Evolutionary conservation across 2,888 invertebrate genomes (phyloP), one percentile per base, ranked within the genome.

Genomic region (Leptarthrus brevirostris): DNA sequence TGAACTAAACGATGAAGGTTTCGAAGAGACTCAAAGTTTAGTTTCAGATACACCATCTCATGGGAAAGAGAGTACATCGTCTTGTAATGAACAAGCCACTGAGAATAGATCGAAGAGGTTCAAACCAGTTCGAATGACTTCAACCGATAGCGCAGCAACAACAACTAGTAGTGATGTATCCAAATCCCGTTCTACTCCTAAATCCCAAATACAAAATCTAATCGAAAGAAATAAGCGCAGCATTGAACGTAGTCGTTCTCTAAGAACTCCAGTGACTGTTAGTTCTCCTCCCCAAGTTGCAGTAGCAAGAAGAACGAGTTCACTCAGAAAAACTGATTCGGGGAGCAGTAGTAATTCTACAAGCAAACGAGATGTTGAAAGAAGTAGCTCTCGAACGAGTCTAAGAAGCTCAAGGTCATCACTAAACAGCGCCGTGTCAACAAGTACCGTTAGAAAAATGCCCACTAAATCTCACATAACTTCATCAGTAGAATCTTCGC

Each of bases 1-100:
- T 73, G 94, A 95, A 79, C 83, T 92, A 53, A 93, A 94, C 80
- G 95, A 95, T 81, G 95, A 95, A 87, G 95, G 95, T 6, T 95
- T 95, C 80, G 95, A 95, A 82, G 95, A 95, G 86, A 94, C 94
- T 1, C 94, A 94, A 81, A 94, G 94, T 81, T 86, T 95, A 69
- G 93, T 94, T 80, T 94, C 94, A 0, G 94, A 94, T 82, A 94
- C 93, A 5, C 91, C 93, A 2, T 94, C 94, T 54, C 94, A 94
- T 79, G 94, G 93, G 52, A 85, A 85, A 71, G 84, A 85, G 44
- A 84, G 84, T 75, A 93, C 93, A 1, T 93, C 93, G 0, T 93
- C 93, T 0, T 91, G 91, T 78, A 93, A 92, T 80, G 89, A 90
- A 1, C 64, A 64, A 87, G 88, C 52, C 77, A 84, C 86, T 75